These are phyloP conservation scores for Elephantulus edwardii DNA, from an alignment of 2,113 vertebrate species.

Conservation along the genomic window DNA sequence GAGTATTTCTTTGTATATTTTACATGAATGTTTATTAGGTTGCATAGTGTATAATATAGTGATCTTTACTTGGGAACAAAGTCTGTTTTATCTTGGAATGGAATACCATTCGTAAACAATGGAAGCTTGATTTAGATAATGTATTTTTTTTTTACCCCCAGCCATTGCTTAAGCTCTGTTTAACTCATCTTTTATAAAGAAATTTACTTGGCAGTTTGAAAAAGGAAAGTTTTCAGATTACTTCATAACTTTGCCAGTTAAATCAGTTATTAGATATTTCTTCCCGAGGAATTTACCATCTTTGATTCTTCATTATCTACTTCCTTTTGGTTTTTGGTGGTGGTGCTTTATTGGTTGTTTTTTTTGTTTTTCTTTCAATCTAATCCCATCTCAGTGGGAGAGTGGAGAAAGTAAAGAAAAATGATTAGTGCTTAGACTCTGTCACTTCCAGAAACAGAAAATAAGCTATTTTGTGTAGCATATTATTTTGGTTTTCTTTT, in stretches of 20 bases:
- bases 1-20: conserved; percentile 42
- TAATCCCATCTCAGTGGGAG: background rate
- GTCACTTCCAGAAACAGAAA: conserved; percentile 16
- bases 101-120: conserved; percentile 36
- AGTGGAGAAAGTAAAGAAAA: conserved; percentile 38
- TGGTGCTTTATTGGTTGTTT: too few species aligned
- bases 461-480: background rate
- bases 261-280: conserved; percentile 29
- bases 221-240: conserved; percentile 48
- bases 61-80: conserved; percentile 35
- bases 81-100: conserved; percentile 31
- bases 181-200: conserved; percentile 52
- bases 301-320: conserved; percentile 49
- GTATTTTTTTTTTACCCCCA: background rate
- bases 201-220: conserved; percentile 47
- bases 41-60: background rate
- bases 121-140: conserved; percentile 29
- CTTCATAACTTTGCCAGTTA: conserved; percentile 32
- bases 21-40: conserved; percentile 50
- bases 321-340: too few species aligned
- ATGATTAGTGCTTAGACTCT: background rate
- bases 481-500: background rate
- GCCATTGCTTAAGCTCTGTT: background rate
- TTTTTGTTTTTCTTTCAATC: conserved; percentile 7
- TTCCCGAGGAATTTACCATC: conserved; percentile 28